Evolutionary conservation across 2,888 invertebrate genomes (phyloP).

Genomic region (Drosophila seclusa): DNA sequence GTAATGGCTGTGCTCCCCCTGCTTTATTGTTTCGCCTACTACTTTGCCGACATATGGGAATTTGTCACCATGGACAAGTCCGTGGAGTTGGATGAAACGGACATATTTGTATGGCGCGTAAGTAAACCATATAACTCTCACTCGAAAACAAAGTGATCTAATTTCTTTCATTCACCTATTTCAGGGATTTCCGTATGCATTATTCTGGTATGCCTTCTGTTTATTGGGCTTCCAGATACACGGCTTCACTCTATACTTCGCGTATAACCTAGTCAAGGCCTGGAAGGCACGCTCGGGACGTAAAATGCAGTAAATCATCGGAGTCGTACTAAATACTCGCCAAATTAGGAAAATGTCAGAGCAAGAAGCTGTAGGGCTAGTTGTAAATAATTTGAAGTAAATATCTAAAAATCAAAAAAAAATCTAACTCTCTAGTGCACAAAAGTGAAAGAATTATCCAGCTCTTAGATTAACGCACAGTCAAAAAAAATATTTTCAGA

Average conservation of each 20-base stretch:
- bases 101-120: conserved; percentile 94
- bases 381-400: conserved; percentile 73
- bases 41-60: conserved; percentile 93
- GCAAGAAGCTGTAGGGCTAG: conserved; percentile 64
- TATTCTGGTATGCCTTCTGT: conserved; percentile 97
- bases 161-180: neutral
- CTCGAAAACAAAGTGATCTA: neutral
- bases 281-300: conserved; percentile 92
- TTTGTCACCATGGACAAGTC: conserved; percentile 88
- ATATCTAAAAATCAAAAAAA: conserved; percentile 14
- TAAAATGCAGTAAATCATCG: conserved; percentile 87
- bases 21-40: conserved; percentile 92
- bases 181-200: conserved; percentile 95
- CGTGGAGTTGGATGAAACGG: conserved; percentile 88
- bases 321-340: conserved; percentile 71
- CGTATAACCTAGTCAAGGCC: conserved; percentile 91
- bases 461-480: conserved; percentile 68
- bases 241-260: conserved; percentile 93
- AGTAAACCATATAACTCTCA: conserved; percentile 25
- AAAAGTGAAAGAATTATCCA: conserved; percentile 56
- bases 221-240: conserved; percentile 95
- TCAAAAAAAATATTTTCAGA: conserved; percentile 41
- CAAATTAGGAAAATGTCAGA: conserved; percentile 66
- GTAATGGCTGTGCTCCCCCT: conserved; percentile 93
- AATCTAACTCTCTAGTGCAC: conserved; percentile 65